Conservation (phyloP, 2,113 vertebrate genomes). For the Tautogolabrus adspersus region DNA sequence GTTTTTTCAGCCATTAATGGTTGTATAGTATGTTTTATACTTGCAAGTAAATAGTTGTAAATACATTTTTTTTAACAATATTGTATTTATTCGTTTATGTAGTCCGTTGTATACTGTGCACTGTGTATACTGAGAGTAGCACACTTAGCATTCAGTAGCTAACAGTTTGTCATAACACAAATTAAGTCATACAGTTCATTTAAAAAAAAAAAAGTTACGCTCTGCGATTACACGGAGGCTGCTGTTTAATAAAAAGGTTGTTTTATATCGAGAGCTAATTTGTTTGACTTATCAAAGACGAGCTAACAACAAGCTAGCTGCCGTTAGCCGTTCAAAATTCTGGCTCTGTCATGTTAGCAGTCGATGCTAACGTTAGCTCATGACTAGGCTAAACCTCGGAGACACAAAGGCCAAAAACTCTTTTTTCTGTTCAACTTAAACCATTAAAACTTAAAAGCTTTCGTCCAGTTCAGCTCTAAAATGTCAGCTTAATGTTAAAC, state of each 20-base stretch:
- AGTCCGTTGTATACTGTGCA: too few relatives aligned
- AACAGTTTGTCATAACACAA: neutral
- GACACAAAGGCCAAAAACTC: neutral
- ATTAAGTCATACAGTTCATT: fast-evolving
- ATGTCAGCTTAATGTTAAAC: neutral
- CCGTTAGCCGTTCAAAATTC: neutral
- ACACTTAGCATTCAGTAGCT: too few relatives aligned
- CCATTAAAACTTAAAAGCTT: neutral
- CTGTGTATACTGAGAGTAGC: too few relatives aligned
- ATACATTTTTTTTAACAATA: too few relatives aligned
- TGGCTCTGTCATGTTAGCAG: neutral
- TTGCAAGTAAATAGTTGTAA: too few relatives aligned
- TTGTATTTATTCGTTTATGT: too few relatives aligned
- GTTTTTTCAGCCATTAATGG: too few relatives aligned
- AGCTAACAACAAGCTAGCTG: slow-evolving; percentile 18
- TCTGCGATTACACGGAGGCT: neutral
- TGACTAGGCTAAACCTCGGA: slow-evolving; percentile 61
- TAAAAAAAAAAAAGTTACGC: too few relatives aligned
- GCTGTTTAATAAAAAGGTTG: neutral
- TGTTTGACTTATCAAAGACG: slow-evolving; percentile 16
- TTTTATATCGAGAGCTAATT: neutral
- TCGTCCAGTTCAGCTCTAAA: neutral
- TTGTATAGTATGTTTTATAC: too few relatives aligned
- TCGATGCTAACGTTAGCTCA: slow-evolving; percentile 65
- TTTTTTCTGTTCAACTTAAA: fast-evolving